Base-by-base conservation (phyloP, 2,797 vertebrate species). In the Peromyscus nudipes region DNA sequence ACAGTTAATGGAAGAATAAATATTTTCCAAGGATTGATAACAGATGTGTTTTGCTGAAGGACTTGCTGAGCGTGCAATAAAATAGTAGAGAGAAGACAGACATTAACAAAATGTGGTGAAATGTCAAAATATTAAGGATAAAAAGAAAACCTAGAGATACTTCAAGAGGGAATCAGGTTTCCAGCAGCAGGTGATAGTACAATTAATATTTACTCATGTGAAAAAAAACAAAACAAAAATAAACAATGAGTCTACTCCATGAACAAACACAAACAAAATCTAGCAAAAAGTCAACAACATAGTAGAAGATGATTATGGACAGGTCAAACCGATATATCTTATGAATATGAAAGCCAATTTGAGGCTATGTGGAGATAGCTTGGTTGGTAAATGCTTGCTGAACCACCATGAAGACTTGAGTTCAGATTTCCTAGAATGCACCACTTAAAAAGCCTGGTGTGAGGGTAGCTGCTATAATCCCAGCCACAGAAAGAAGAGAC, bases 71-170 rank as follows among this genome's bases (percentile, higher is more conserved):
- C 4, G 62, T n/a, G 9, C n/a, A 76, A 46, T 57, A 85, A 64
- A 81, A 86, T 73, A 5, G 83, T 62, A 75, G 64, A 94, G 40
- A 85, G 37, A 85, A 88, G 43, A 71, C 14, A 77, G 31, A 55
- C 76, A 46, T 80, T 77, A 34, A 92, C 9, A 85, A 89, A 90
- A 67, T 75, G 14, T 89, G 31, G 11, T 49, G 29, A 94, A 85
- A 81, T 96, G 21, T 91, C 40, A 71, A 73, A 89, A 92, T 88
- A 77, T 46, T 73, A 92, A 73, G 2, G 11, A 69, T 52, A 82
- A 75, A 89, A 96, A 85, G 52, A 90, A 92, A 96, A 75, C 13
- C 3, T 17, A 77, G 57, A 71, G 34, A 65, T 73, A 43, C 76
- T 31, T 89, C 27, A 10, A 49, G 23, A 85, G 40, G 23, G 4